A percentile compares a stretch with the other conserved stretches of the same genome.
These are phyloP conservation scores for Andrena camellia DNA, from an alignment of 2,888 invertebrate species.

Conservation along the genomic window DNA sequence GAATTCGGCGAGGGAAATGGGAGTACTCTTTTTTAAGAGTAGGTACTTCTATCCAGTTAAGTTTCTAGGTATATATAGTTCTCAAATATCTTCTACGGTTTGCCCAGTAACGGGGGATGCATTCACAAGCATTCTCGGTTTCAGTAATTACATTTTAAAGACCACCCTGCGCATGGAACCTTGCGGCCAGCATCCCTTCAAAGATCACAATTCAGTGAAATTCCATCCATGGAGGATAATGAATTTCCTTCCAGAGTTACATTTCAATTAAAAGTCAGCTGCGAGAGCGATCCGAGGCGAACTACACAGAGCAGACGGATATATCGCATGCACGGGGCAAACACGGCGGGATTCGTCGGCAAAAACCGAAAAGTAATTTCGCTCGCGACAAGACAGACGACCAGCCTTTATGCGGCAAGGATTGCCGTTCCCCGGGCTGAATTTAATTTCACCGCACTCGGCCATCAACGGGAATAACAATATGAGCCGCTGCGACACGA, in stretches of 20 bases:
- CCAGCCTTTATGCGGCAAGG: conserved; percentile 23
- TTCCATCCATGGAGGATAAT: neutral
- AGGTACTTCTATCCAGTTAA: no score
- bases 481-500: conserved; percentile 9
- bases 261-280: neutral
- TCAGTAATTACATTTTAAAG: neutral
- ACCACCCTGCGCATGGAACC: neutral
- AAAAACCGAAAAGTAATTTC: conserved; percentile 46
- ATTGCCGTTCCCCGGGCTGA: conserved; percentile 40
- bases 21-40: no score
- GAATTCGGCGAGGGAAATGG: no score
- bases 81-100: no score
- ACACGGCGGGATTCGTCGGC: conserved; percentile 1
- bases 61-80: no score
- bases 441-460: conserved; percentile 43
- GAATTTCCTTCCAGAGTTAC: neutral
- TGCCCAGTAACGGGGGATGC: no score
- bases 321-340: neutral
- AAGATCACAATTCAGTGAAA: neutral
- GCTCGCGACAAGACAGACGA: conserved; percentile 22
- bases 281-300: neutral
- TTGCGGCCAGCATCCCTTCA: neutral
- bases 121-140: no score
- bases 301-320: neutral
- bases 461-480: conserved; percentile 52